phyloP scores from a whole-genome alignment of 2,888 invertebrate genomes.

The Fragum whitleyi region DNA sequence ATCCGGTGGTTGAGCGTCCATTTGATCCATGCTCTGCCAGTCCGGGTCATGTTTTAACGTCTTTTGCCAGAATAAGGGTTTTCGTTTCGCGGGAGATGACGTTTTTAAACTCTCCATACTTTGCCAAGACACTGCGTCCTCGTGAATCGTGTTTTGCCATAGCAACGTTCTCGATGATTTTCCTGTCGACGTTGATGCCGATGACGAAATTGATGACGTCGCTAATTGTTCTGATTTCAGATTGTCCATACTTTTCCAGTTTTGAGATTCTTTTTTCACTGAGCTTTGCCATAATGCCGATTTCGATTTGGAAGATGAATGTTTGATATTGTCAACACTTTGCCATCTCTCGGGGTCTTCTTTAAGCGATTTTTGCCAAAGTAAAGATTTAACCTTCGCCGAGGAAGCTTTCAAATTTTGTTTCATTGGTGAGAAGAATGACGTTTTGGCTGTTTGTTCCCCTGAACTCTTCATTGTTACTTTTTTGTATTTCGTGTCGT shows the following conservation, averaged over 20 bases:
- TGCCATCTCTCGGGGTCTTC: conserved; percentile 50
- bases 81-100: conserved; percentile 10
- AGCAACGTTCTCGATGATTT: conserved; percentile 22
- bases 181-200: conserved; percentile 1
- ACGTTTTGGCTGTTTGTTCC: conserved; percentile 17
- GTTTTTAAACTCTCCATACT: conserved; percentile 39
- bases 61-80: conserved; percentile 19
- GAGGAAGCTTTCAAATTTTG: conserved; percentile 49
- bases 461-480: conserved; percentile 12
- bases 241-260: conserved; percentile 49
- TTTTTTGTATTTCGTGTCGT: neutral
- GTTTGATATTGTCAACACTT: conserved; percentile 46
- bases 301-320: conserved; percentile 45
- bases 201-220: neutral
- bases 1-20: conserved; percentile 31
- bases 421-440: conserved; percentile 48
- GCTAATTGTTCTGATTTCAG: neutral
- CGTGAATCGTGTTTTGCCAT: conserved; percentile 58
- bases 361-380: conserved; percentile 57
- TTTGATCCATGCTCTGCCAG: conserved; percentile 29
- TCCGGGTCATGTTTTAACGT: conserved; percentile 14
- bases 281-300: conserved; percentile 52
- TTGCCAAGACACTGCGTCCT: conserved; percentile 48
- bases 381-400: conserved; percentile 46
- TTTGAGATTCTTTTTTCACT: conserved; percentile 48